Percentiles rank a stretch among this genome's conserved stretches.
Conservation (phyloP, 2,797 vertebrate species). For the Myiotriccus ornatus region DNA sequence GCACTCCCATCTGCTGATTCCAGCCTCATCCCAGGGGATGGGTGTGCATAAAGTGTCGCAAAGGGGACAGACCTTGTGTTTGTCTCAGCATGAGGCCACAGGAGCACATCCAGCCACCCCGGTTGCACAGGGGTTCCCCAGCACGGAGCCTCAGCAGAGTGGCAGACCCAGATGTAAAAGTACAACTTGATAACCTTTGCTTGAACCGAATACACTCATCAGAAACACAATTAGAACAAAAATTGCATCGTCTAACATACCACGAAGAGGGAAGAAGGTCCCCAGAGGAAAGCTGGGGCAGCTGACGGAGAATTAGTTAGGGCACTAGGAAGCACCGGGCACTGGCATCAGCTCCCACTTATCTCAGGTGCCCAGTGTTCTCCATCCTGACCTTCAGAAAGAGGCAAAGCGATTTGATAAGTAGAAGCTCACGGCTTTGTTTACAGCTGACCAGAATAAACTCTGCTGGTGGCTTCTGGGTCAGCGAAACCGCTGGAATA, state of each 20-base stretch:
- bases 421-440: not conserved
- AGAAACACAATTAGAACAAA: not conserved
- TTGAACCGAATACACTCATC: not conserved
- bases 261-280: not conserved
- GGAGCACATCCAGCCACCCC: not conserved
- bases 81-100: rapidly evolving
- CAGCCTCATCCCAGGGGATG: not conserved
- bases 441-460: not conserved
- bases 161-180: not conserved
- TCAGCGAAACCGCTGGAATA: not conserved
- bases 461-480: not conserved
- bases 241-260: not conserved
- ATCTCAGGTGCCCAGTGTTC: not conserved
- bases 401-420: not conserved
- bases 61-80: too few relatives aligned
- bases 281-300: rapidly evolving
- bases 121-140: rapidly evolving
- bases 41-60: not conserved
- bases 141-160: not conserved
- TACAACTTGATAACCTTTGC: not conserved
- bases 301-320: not conserved
- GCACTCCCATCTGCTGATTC: not conserved
- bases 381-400: not conserved
- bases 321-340: not conserved
- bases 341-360: not conserved